A percentile compares a stretch with the other conserved stretches of the same genome.
phyloP scores from a whole-genome alignment of 2,797 vertebrate species.

The Numenius phaeopus region DNA sequence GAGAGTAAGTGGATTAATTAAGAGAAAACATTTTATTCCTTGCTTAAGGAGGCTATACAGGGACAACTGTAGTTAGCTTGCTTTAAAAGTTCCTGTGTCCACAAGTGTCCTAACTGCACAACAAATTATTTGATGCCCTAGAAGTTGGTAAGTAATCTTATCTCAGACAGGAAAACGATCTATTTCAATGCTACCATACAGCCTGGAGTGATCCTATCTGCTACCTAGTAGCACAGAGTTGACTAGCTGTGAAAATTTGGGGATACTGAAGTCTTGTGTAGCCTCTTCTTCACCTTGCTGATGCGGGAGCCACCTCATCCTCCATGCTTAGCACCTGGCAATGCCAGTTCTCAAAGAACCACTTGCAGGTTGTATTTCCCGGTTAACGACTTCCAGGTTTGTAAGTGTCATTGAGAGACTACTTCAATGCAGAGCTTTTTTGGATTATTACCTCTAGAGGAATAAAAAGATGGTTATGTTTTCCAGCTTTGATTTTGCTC shows the following conservation, averaged over 20 bases:
- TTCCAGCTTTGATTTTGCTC: background rate
- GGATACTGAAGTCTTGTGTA: background rate
- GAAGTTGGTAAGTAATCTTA: background rate
- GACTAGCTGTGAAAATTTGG: background rate
- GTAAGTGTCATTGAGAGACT: background rate
- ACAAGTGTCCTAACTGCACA: background rate
- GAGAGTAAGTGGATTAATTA: background rate
- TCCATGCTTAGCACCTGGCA: background rate
- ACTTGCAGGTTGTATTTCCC: background rate
- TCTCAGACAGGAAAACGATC: background rate
- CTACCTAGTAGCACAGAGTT: background rate
- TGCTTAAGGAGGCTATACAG: background rate
- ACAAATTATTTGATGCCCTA: background rate
- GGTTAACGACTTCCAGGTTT: background rate
- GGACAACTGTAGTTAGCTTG: background rate
- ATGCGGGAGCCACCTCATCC: background rate
- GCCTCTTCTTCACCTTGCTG: background rate
- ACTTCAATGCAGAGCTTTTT: background rate
- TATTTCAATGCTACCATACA: background rate
- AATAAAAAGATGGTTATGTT: background rate
- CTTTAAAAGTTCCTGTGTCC: background rate
- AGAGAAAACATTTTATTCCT: background rate
- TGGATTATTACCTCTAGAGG: background rate
- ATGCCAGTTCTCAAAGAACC: background rate
- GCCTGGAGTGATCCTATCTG: background rate